Evolutionary conservation across 2,888 invertebrate species (phyloP).

Genomic region (Unio pictorum): DNA sequence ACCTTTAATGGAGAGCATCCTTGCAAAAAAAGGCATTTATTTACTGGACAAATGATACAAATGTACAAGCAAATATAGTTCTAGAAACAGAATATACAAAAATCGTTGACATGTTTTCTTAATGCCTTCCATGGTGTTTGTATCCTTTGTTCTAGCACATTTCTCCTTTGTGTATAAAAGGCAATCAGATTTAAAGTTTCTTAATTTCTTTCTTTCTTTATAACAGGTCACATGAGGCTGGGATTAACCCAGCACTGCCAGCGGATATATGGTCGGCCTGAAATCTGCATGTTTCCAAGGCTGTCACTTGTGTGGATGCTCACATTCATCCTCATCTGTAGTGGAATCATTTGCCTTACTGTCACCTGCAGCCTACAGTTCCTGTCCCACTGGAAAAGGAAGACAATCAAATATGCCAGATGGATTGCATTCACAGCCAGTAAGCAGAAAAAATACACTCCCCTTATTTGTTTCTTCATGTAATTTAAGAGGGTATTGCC

Average conservation of each 20-base stretch:
- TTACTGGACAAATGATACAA: too few species aligned
- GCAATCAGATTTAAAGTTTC: not conserved
- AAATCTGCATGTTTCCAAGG: constrained; percentile 49
- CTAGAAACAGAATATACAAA: too few species aligned
- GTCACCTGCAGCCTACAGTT: constrained; percentile 48
- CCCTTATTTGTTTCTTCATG: too few species aligned
- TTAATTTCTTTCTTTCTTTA: not conserved
- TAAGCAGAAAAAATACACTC: constrained; percentile 24
- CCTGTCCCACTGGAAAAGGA: constrained; percentile 53
- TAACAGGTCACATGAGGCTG: constrained; percentile 49
- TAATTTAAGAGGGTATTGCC: too few species aligned
- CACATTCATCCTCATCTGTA: constrained; percentile 51
- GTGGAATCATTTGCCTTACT: constrained; percentile 54
- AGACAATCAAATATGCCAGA: constrained; percentile 51
- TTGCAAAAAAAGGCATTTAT: too few species aligned
- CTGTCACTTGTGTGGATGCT: constrained; percentile 55
- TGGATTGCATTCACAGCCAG: constrained; percentile 60
- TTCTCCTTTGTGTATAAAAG: not conserved
- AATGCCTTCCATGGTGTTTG: too few species aligned
- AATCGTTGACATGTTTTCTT: too few species aligned
- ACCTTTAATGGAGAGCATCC: too few species aligned
- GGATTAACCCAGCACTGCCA: constrained; percentile 55
- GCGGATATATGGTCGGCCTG: constrained; percentile 46
- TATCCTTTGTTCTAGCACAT: too few species aligned
- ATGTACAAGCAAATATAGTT: too few species aligned